Percentiles rank a stretch among this genome's conserved stretches.
Evolutionary conservation across 2,113 vertebrate genomes (phyloP).

Genomic region (Zosterops japonicus): DNA sequence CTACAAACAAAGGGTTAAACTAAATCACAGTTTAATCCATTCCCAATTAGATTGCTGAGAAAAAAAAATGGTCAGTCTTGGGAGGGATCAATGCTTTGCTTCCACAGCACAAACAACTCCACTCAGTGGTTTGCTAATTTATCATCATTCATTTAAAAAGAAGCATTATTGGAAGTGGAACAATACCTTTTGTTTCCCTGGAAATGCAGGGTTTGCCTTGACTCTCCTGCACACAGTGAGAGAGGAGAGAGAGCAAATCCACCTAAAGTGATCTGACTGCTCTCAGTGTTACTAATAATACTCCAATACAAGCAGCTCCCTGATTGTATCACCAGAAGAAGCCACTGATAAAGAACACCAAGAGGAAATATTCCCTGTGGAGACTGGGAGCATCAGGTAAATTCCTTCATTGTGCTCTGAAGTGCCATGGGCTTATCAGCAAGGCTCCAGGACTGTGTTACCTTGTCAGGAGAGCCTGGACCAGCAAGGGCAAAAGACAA

Average conservation of each 20-base stretch:
- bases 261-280: background rate
- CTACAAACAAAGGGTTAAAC: conserved; percentile 8
- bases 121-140: conserved; percentile 17
- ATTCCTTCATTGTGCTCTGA: background rate
- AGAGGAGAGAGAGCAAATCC: background rate
- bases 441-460: background rate
- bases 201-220: conserved; percentile 17
- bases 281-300: conserved; percentile 30
- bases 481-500: background rate
- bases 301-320: background rate
- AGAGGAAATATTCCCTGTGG: conserved; percentile 30
- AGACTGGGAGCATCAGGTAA: conserved; percentile 31
- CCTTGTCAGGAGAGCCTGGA: background rate
- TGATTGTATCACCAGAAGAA: conserved; percentile 33
- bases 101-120: background rate
- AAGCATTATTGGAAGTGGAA: background rate
- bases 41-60: background rate
- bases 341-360: conserved; percentile 42
- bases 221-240: background rate
- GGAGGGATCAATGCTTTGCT: background rate
- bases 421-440: conserved; percentile 15
- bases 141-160: background rate
- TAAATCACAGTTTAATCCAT: background rate
- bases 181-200: background rate
- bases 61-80: background rate